Percentiles rank a stretch among this genome's conserved stretches.
Conservation (phyloP, 1,140 invertebrate genomes). For the Neodiprion lecontei region DNA sequence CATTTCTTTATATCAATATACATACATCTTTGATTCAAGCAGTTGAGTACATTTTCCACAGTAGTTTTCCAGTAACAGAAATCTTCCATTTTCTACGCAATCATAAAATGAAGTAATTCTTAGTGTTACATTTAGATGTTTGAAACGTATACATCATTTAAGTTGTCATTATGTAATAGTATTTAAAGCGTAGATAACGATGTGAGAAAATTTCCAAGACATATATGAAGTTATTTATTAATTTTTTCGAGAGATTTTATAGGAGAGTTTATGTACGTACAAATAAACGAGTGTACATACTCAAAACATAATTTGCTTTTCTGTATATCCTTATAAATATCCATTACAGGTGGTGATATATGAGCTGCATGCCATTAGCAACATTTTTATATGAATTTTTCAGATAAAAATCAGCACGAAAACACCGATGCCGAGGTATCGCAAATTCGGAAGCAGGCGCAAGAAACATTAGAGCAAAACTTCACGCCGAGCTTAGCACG, state of each 20-base stretch:
- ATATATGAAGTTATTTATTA: conserved; percentile 36
- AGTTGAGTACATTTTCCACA: background rate
- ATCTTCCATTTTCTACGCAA: conserved; percentile 5
- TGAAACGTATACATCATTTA: background rate
- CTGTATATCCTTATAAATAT: conserved; percentile 9
- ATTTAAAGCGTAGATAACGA: background rate
- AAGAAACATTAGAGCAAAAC: conserved; percentile 44
- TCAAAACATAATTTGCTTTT: conserved; percentile 8
- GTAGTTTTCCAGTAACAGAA: background rate
- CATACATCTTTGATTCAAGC: background rate
- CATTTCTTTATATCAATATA: background rate
- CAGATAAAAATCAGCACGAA: conserved; percentile 41
- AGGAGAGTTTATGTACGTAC: conserved; percentile 42
- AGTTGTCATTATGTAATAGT: background rate
- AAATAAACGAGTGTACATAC: conserved; percentile 54
- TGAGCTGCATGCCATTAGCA: background rate
- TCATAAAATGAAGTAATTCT: background rate
- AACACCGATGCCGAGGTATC: conserved; percentile 21
- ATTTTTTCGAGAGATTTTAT: conserved; percentile 37
- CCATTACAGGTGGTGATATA: background rate
- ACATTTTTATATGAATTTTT: conserved; percentile 39
- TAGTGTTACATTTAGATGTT: background rate
- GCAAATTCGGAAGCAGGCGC: conserved; percentile 18
- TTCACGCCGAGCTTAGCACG: conserved; percentile 56
- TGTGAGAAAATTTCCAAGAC: background rate